Evolutionary conservation across 2,888 invertebrate species (phyloP), one percentile per base, ranked within the genome.

Genomic region (Resseliella maxima): DNA sequence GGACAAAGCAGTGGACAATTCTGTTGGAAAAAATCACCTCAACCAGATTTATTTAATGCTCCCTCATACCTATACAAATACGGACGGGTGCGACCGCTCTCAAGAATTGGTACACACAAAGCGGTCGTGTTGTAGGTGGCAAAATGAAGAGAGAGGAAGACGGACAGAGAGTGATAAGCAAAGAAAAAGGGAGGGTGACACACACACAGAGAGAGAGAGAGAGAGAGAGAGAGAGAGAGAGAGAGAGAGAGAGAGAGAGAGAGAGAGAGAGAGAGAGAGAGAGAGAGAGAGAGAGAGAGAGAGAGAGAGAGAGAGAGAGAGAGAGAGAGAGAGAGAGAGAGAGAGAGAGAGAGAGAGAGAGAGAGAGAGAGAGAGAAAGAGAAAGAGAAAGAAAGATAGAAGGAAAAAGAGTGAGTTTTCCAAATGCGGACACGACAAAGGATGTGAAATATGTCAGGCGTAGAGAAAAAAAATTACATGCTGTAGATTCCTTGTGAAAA

Each of bases 381-480:
- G 41, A 12, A 12, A 41, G 41, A 12, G 41, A 41, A 12, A 12
- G 41, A 50, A 18, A 50, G 50, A 18, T 12, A 50, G 24, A 59
- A 10, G n/a, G 36, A 83, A 41, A 18, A 50, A 50, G 24, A 59
- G 24, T n/a, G 36, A 83, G 83, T n/a, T 38, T 38, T 38, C 83
- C 38, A 38, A 83, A 38, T 83, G 38, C 24, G 83, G 83, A 83
- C n/a, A 36, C 83, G 24, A 12, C 38, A 83, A 83, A 83, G 38
- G 83, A 83, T 83, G 41, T 83, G 81, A 81, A 81, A 81, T 81
- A 81, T 81, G 81, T 81, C 81, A 81, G 81, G 21, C n/a, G 83
- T 36, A 21, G 5, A n/a, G 6, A 72, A 72, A 1, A 10, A 35
- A 12, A 72, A 35, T 72, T 15, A 72, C 72, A 72, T 72, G 31